Evolutionary conservation across 2,113 vertebrate species (phyloP).

Genomic region (Callocephalon fimbriatum): DNA sequence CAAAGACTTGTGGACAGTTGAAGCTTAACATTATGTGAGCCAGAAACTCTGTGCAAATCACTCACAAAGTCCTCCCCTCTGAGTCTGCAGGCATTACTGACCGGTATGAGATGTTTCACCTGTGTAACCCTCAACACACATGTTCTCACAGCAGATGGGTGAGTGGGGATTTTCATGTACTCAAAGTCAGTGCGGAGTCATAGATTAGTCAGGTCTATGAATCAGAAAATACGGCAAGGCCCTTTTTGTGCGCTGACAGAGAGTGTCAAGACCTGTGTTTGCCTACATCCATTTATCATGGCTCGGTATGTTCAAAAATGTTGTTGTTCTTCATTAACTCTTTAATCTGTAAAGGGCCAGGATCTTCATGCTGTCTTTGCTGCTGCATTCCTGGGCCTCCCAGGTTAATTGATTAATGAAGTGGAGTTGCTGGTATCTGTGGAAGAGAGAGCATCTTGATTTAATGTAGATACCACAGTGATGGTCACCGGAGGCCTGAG

Average conservation of each 20-base stretch:
- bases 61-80: neutral
- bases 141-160: conserved; percentile 12
- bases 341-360: conserved; percentile 10
- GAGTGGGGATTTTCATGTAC: neutral
- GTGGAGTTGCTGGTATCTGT: conserved; percentile 7
- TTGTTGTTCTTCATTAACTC: conserved; percentile 42
- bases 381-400: neutral
- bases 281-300: conserved; percentile 62
- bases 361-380: conserved; percentile 1
- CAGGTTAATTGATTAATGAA: conserved; percentile 54
- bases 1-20: neutral
- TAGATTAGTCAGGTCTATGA: neutral
- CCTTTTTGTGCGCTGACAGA: conserved; percentile 2
- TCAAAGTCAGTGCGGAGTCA: neutral
- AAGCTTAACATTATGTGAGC: neutral
- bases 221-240: neutral
- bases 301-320: conserved; percentile 38
- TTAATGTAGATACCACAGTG: neutral
- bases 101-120: conserved; percentile 30
- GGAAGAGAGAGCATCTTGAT: neutral
- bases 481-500: neutral
- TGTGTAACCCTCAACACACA: conserved; percentile 7
- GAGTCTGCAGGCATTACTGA: neutral
- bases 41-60: conserved; percentile 7
- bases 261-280: conserved; percentile 60